Conservation (phyloP, 2,797 vertebrate species). For the Taenioides sp. region DNA sequence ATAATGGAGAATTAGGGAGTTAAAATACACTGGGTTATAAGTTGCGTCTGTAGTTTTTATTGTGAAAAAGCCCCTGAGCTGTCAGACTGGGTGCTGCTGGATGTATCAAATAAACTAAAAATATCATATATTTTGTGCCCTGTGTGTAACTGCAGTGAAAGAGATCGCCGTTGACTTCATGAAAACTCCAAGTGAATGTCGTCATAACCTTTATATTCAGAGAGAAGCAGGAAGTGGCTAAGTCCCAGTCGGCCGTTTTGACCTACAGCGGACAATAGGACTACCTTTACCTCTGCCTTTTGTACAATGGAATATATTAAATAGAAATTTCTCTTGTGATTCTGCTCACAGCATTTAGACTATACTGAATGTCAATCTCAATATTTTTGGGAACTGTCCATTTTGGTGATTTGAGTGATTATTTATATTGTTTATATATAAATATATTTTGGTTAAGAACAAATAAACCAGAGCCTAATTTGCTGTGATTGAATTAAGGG, state of each 20-base stretch:
- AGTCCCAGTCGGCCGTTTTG: conserved; percentile 2
- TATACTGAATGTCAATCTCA: too few relatives aligned
- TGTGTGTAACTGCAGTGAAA: neutral
- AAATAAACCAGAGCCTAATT: too few relatives aligned
- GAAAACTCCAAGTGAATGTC: neutral
- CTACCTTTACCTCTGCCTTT: neutral
- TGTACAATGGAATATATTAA: neutral
- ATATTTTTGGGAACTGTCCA: too few relatives aligned
- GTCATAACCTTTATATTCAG: neutral
- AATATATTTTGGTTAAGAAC: too few relatives aligned
- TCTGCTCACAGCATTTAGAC: too few relatives aligned
- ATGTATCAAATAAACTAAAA: neutral
- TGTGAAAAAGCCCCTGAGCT: neutral
- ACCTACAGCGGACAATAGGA: neutral
- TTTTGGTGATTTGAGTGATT: too few relatives aligned
- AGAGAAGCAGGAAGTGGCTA: neutral
- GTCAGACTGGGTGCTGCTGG: neutral
- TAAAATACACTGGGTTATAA: neutral
- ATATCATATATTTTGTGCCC: neutral
- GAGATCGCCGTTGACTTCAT: neutral
- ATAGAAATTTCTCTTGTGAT: too few relatives aligned
- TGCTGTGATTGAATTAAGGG: too few relatives aligned
- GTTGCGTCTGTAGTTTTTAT: conserved; percentile 4
- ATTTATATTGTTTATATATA: too few relatives aligned
- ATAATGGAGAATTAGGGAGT: neutral